Base-by-base conservation (phyloP, 2,888 invertebrate species). In the Teleiodes luculella region DNA sequence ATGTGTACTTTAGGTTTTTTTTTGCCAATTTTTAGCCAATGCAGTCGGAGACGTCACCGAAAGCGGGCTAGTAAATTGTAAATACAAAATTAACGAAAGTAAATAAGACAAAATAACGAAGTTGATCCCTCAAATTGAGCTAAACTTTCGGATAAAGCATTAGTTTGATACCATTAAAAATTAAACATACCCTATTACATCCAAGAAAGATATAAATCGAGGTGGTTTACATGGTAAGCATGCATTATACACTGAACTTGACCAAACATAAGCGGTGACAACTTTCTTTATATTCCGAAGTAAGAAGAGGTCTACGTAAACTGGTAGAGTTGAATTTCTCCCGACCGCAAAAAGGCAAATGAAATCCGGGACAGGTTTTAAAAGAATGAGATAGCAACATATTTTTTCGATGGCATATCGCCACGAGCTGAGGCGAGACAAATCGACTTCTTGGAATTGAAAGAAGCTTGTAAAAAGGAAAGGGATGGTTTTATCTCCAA, bases 391-490 rank as follows among this genome's bases (percentile, higher is more conserved):
- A 82, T 56, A 60, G 68, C 64, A 59, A 65, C 68, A 76, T 61
- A 63, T 65, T 62, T 64, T 53, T 52, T 62, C 63, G 70, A 76
- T 72, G 67, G 69, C 62, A 77, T 76, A 71, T 64, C 64, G 57
- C n/a, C n/a, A 68, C 69, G 69, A 71, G 85, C 72, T 76, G 66
- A 74, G 78, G 82, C 77, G 86, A 80, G 86, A 86, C 80, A 76
- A 81, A 82, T 83, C 76, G 80, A 83, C 80, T 80, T 55, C 72
- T 68, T 20, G 43, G 43, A 43, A 43, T 20, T 28, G 28, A n/a
- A 74, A 62, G 68, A 50, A 13, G 64, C 70, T 75, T 68, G 72
- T 74, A 73, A 73, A 72, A 74, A 73, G 66, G 59, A 68, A 63
- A 63, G 78, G 74, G 85, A 85, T 64, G 61, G 70, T 65, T 59